A percentile compares a stretch with the other conserved stretches of the same genome.
These are phyloP conservation scores for Allobates femoralis DNA, from an alignment of 2,797 vertebrate species.

Conservation along the genomic window DNA sequence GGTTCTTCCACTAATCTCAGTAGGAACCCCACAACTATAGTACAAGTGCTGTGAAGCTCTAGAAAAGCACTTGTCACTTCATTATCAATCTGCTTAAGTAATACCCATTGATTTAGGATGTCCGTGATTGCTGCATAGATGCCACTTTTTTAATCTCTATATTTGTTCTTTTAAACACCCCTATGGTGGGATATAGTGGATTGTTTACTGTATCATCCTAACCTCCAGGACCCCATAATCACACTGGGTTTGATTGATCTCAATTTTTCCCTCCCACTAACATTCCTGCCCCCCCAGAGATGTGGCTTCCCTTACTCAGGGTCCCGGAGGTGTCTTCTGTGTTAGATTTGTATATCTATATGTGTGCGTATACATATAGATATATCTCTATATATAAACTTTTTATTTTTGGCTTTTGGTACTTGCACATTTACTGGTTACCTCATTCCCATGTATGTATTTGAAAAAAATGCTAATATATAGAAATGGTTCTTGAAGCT, in stretches of 20 bases:
- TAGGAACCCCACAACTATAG: slow-evolving; percentile 81
- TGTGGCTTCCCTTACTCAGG: slow-evolving; percentile 80
- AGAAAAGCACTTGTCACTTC: slow-evolving; percentile 88
- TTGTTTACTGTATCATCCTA: slow-evolving; percentile 96
- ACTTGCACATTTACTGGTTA: slow-evolving; percentile 99
- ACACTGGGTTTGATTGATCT: slow-evolving; percentile 60
- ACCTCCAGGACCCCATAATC: slow-evolving; percentile 86
- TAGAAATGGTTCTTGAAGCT: slow-evolving; percentile 99
- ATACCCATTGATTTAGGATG: slow-evolving; percentile 87
- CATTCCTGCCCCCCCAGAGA: slow-evolving; percentile 81
- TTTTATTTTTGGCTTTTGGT: slow-evolving; percentile 92
- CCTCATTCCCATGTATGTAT: slow-evolving; percentile 99
- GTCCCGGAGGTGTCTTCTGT: slow-evolving; percentile 93
- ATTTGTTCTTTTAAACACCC: slow-evolving; percentile 72
- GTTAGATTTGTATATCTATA: slow-evolving; percentile 84
- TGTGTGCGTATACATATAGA: slow-evolving; percentile 68
- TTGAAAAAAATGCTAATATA: slow-evolving; percentile 97
- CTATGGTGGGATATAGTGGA: slow-evolving; percentile 97
- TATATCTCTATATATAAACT: slow-evolving; percentile 72
- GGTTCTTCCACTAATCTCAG: slow-evolving; percentile 71
- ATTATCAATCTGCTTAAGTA: slow-evolving; percentile 68
- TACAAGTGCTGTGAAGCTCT: slow-evolving; percentile 92
- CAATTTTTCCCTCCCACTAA: slow-evolving; percentile 64
- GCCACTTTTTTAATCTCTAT: slow-evolving; percentile 85
- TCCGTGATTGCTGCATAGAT: slow-evolving; percentile 96